Percentiles rank a stretch among this genome's conserved stretches.
phyloP scores from a whole-genome alignment of 2,797 vertebrate species.

The Parauchenoglanis punctatus region DNA sequence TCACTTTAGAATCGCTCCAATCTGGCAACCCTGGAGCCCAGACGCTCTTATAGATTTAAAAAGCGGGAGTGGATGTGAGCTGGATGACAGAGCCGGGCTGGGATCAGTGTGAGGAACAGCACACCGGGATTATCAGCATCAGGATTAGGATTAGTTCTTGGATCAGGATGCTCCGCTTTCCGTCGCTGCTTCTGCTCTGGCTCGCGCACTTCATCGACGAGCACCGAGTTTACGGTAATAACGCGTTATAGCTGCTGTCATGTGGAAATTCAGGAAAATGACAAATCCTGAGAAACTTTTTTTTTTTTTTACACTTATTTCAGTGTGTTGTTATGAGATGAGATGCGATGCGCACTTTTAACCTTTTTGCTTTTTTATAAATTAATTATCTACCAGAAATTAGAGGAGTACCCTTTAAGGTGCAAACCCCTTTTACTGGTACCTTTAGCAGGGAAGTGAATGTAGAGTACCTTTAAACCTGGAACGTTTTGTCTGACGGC shows the following conservation, averaged over 20 bases:
- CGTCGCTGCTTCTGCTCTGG: conserved; percentile 76
- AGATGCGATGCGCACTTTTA: not conserved
- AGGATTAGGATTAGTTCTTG: not conserved
- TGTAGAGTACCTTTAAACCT: not conserved
- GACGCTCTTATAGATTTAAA: conserved; percentile 89
- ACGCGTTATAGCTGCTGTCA: conserved; percentile 40
- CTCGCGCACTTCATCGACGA: conserved; percentile 84
- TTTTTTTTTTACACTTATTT: not conserved
- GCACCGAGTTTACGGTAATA: conserved; percentile 83
- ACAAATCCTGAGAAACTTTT: not conserved
- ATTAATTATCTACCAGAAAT: not conserved
- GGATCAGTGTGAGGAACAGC: conserved; percentile 72
- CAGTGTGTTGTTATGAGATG: not conserved
- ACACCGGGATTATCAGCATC: conserved; percentile 52
- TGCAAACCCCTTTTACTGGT: not conserved
- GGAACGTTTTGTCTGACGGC: not conserved
- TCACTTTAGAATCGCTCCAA: not conserved
- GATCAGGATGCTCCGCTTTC: conserved; percentile 79
- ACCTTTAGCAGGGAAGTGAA: not conserved
- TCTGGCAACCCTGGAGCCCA: conserved; percentile 59
- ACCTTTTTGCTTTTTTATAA: not conserved
- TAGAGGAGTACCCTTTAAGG: not conserved
- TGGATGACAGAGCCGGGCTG: conserved; percentile 85
- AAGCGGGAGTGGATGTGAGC: conserved; percentile 82
- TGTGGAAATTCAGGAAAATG: not conserved